Evolutionary conservation across 2,888 invertebrate genomes (phyloP), one percentile per base, ranked within the genome.

Genomic region (Ashinkailepas kermadecensis): DNA sequence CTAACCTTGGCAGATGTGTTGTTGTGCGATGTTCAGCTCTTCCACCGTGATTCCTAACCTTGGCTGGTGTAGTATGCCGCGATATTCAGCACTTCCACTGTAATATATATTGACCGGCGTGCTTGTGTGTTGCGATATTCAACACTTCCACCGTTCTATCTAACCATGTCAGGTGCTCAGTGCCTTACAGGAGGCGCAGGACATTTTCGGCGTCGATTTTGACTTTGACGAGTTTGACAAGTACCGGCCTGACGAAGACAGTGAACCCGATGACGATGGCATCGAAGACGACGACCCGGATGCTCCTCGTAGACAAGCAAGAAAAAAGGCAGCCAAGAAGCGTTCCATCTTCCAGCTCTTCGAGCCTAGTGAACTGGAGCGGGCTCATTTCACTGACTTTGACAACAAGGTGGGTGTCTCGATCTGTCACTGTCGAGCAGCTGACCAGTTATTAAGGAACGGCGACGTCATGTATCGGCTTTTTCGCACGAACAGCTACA

Each of bases 191-290:
- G 96, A 99, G 88, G 99, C 99, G 81, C 97, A 98, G 88, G 99
- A 99, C 87, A 97, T 99, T 84, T 99, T 99, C 87, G 99, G 99
- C 58, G 97, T 98, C n/a, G 99, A 99, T 87, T 98, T 99, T 88
- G 97, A 96, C 86, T 96, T 94, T 86, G 95, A 95, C 83, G 95
- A 96, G 85, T 94, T 96, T 88, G 92, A 93, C 81, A 94, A 94
- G 86, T 94, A 94, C 86, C 95, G 93, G 84, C 94, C 94, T 83
- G 94, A 95, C 85, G 93, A 93, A 81, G 94, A 94, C 81, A 94
- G 94, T 59, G 94, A 94, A 4, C 94, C 94, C 15, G 93, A 94
- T 82, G 87, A 87, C 80, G 90, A 93, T 78, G 93, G 93, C 85
- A 93, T 94, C 83, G 94, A 95, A 85, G 91, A 94, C 82, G 93